Evolutionary conservation across 2,888 invertebrate species (phyloP).

Genomic region (Callosobruchus maculatus): DNA sequence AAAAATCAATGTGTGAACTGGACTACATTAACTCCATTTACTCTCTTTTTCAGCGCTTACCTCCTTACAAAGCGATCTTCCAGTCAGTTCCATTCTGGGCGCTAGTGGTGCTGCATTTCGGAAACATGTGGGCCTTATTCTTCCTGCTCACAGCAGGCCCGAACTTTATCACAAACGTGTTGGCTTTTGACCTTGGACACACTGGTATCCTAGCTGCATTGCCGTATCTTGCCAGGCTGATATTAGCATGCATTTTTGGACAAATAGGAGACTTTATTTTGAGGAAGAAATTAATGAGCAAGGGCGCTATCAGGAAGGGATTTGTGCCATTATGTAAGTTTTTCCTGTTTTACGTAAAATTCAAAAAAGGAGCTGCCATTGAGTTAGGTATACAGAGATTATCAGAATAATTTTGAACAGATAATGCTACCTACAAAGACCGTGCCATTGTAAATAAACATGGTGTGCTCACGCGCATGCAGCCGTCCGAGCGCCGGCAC

Average conservation of each 20-base stretch:
- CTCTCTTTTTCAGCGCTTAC: conserved; percentile 40
- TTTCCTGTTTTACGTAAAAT: too few species aligned
- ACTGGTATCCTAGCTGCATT: conserved; percentile 68
- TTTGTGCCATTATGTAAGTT: conserved; percentile 62
- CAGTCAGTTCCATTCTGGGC: conserved; percentile 68
- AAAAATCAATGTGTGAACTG: not conserved
- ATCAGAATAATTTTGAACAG: too few species aligned
- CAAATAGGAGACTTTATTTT: conserved; percentile 64
- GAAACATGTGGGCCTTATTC: conserved; percentile 73
- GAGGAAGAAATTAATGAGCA: conserved; percentile 46
- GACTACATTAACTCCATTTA: not conserved
- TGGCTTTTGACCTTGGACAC: conserved; percentile 67
- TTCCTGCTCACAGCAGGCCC: conserved; percentile 75
- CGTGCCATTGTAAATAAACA: too few species aligned
- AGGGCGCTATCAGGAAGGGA: conserved; percentile 61
- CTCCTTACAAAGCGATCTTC: conserved; percentile 61
- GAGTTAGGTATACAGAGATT: too few species aligned
- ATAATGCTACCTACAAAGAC: too few species aligned
- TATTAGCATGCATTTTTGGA: conserved; percentile 69
- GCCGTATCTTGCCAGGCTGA: conserved; percentile 67
- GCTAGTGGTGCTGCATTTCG: conserved; percentile 65
- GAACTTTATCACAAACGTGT: conserved; percentile 67
- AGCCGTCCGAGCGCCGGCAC: too few species aligned
- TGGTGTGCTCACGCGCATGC: too few species aligned
- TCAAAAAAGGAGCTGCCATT: too few species aligned